phyloP scores from a whole-genome alignment of 2,888 invertebrate genomes.

The Gortyna flavago region DNA sequence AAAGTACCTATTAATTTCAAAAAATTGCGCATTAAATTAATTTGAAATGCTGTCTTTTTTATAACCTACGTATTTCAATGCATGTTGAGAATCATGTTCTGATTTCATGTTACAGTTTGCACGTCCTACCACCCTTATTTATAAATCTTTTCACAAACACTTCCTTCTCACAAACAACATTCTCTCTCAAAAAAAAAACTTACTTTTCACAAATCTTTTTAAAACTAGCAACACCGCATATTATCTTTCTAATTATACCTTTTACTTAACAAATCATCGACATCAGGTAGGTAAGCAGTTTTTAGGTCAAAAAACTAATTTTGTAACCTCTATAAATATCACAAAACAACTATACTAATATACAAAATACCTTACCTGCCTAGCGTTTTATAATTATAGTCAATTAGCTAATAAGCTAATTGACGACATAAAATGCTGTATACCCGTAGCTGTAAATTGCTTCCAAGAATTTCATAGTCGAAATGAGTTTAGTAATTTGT shows the following conservation, averaged over 20 bases:
- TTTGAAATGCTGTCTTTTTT: too few relatives aligned
- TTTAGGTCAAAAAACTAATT: not conserved
- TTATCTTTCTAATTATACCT: not conserved
- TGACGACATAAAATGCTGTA: constrained; percentile 13
- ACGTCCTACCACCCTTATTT: too few relatives aligned
- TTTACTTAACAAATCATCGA: not conserved
- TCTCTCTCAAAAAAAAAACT: too few relatives aligned
- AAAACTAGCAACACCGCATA: not conserved
- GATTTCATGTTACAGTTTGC: too few relatives aligned
- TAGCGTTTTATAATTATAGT: too few relatives aligned
- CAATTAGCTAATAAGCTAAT: constrained; percentile 32
- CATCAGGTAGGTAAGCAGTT: not conserved
- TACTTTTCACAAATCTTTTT: not conserved
- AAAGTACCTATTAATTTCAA: too few relatives aligned
- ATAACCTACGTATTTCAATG: too few relatives aligned
- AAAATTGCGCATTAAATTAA: too few relatives aligned
- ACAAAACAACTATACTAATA: constrained; percentile 20
- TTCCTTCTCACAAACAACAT: too few relatives aligned
- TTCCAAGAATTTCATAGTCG: constrained; percentile 36
- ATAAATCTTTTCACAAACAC: too few relatives aligned
- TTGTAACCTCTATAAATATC: not conserved
- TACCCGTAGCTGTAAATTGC: constrained; percentile 20
- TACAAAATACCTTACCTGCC: constrained; percentile 18
- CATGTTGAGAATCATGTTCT: too few relatives aligned
- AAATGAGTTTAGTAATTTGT: constrained; percentile 28